Conservation (phyloP, 2,113 vertebrate species). For the Melozone crissalis region DNA sequence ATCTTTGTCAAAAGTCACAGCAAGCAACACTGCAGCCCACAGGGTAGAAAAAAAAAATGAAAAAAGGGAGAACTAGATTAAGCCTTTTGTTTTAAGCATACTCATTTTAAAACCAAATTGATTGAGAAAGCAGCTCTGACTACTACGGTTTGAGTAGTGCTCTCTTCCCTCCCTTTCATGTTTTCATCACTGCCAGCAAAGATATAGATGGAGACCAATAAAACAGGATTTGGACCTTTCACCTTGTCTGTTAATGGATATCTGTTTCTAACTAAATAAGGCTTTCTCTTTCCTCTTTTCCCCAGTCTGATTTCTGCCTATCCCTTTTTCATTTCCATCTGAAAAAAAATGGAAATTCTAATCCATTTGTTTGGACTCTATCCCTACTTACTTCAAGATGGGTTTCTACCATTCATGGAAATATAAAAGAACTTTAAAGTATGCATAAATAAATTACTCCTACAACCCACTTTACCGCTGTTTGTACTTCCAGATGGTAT, state of each 20-base stretch:
- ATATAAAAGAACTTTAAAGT: not conserved
- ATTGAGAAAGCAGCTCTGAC: not conserved
- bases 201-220: not conserved
- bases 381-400: not conserved
- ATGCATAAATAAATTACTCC: not conserved
- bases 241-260: not conserved
- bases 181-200: not conserved
- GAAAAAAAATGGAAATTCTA: not conserved
- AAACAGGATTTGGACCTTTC: not conserved
- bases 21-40: not conserved
- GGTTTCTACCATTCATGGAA: not conserved
- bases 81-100: slow-evolving; percentile 1
- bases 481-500: not conserved
- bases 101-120: not conserved
- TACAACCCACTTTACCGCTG: not conserved
- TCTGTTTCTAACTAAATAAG: not conserved
- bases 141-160: not conserved
- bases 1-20: slow-evolving; percentile 16
- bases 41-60: not conserved
- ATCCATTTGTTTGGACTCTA: not conserved
- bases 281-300: not conserved
- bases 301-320: not conserved
- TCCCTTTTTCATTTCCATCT: not conserved
- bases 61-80: not conserved
- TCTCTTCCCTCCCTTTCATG: not conserved